Evolutionary conservation across 1,140 invertebrate genomes (phyloP), one percentile per base, ranked within the genome.

Genomic region (Drosophila albomicans): DNA sequence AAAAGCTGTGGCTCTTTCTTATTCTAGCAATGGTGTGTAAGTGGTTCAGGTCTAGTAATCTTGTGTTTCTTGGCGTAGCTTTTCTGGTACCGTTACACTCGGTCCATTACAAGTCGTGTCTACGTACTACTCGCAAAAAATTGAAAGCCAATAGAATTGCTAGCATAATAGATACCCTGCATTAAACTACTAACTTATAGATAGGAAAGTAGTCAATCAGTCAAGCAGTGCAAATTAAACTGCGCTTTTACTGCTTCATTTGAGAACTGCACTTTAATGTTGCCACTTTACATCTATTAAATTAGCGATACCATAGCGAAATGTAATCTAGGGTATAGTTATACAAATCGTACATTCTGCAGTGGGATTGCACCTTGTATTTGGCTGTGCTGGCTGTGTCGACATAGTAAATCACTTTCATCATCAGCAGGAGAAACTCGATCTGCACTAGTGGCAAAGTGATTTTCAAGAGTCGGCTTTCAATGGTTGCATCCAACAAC

Each of bases 351-450:
- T 32, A 51, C 52, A 62, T 61, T 64, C 38, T 71, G 66, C 41
- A 74, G 20, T 62, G 71, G 35, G 35, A 66, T 69, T 58, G 70
- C 71, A 75, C 46, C 46, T 65, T 73, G 69, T 81, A 58, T 54
- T 58, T 38, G 38, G 59, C 43, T 62, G 38, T 58, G 51, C 57
- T 46, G 16, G 16, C 16, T 3, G 3, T 25, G 64, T 51, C 58
- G 70, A 64, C 70, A 74, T 75, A 79, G 61, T 87, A 86, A 86
- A 86, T 87, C 82, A 86, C 82, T 86, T 86, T 86, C 78, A 81
- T 85, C 82, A 86, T 86, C 82, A 41, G 52, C 45, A 35, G 54
- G 30, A 72, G 70, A 65, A 72, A 70, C 70, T 66, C 48, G 54
- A 72, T 72, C 43, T 68, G 68, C 51, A 54, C 56, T 49, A 32